Evolutionary conservation across 1,140 invertebrate genomes (phyloP), one percentile per base, ranked within the genome.

Genomic region (Littorina saxatilis): DNA sequence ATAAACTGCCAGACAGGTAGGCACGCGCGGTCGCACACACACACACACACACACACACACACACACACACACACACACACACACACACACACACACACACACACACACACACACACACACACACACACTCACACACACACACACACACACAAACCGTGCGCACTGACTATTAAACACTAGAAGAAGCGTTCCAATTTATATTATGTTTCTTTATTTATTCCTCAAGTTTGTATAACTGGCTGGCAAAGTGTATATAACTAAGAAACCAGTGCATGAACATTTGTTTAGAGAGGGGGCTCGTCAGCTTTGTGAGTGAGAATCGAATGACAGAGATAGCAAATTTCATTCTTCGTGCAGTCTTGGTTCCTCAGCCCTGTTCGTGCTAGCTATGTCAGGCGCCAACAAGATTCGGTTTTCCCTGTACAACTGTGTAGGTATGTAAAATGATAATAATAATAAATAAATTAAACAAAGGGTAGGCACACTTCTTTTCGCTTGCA

Each of bases 71-170:
- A 61, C 58, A 61, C 58, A 61, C 58, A 61, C 58, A 61, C 58
- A 61, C 58, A 61, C 58, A 52, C 58, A 61, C 58, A 61, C 58
- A 61, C 58, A 61, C 58, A 52, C 50, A 52, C 50, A 52, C 50
- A 52, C 50, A 52, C 50, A 52, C 50, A 52, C 50, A 52, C 50
- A 52, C 50, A 52, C 50, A 52, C 50, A 52, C 50, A 52, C 50
- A 52, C 50, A 52, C 50, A 52, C 50, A n/a, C n/a, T n/a, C n/a
- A n/a, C n/a, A n/a, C n/a, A n/a, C n/a, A n/a, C n/a, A n/a, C n/a
- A n/a, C n/a, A n/a, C n/a, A n/a, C n/a, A n/a, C n/a, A n/a, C n/a
- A n/a, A n/a, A n/a, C 50, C 11, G 50, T 11, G 50, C 11, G 50
- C 11, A 23, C 11, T 11, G 50, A 23, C 9, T 52, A 23, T 13